Evolutionary conservation across 2,113 vertebrate species (phyloP).

Genomic region (Urocolius indicus): DNA sequence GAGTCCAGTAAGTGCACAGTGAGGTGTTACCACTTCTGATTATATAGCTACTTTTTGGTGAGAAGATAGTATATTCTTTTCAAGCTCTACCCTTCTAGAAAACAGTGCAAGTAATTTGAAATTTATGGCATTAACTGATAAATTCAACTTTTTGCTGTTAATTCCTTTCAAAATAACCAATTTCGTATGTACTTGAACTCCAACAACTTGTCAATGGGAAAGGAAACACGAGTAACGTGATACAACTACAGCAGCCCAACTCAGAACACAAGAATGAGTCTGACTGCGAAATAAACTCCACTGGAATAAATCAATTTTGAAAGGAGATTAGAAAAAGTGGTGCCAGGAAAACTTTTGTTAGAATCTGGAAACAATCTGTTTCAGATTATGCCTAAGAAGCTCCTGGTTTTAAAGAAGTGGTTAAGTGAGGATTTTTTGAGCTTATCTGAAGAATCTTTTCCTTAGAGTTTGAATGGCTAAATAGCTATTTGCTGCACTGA

Average conservation of each 20-base stretch:
- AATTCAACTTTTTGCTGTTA: background rate
- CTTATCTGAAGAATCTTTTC: background rate
- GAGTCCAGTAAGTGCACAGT: background rate
- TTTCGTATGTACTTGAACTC: background rate
- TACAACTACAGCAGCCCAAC: background rate
- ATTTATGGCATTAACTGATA: background rate
- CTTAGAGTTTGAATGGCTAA: background rate
- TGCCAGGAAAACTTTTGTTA: constrained; percentile 51
- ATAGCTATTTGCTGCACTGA: background rate
- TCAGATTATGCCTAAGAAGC: constrained; percentile 21
- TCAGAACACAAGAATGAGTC: background rate
- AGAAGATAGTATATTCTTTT: background rate
- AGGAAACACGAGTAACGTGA: background rate
- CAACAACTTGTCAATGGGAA: background rate
- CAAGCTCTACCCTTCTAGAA: background rate
- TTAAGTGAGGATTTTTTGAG: constrained; percentile 10
- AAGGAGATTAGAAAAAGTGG: constrained; percentile 42
- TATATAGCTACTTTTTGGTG: background rate
- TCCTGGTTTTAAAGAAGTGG: constrained; percentile 22
- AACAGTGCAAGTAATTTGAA: background rate
- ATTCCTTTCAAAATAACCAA: background rate
- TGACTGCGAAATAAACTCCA: constrained; percentile 40
- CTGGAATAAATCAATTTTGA: constrained; percentile 55
- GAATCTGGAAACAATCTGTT: constrained; percentile 60
- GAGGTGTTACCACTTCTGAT: background rate